Conservation (phyloP, 2,888 invertebrate genomes). For the Eristalis tenax region DNA sequence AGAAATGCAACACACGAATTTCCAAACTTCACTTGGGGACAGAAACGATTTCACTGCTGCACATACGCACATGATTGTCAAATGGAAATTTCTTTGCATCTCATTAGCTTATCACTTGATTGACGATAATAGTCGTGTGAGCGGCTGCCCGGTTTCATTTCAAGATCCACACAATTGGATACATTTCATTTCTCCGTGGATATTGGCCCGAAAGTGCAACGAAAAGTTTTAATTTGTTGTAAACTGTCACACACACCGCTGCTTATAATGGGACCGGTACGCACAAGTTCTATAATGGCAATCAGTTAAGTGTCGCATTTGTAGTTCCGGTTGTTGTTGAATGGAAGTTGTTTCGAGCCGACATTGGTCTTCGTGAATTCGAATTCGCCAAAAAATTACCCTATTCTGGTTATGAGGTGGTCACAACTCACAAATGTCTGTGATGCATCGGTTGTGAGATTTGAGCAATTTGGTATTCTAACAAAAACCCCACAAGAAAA, state of each 20-base stretch:
- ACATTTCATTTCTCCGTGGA: not conserved
- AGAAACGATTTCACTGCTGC: not conserved
- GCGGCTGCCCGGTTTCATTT: not conserved
- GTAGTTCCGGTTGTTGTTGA: not conserved
- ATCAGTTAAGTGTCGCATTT: not conserved
- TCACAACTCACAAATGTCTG: too few species aligned
- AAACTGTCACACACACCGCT: not conserved
- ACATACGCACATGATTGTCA: not conserved
- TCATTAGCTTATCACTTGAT: not conserved
- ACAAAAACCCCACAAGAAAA: too few species aligned
- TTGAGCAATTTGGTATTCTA: too few species aligned
- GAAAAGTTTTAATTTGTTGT: not conserved
- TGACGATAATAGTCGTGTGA: not conserved
- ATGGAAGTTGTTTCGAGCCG: not conserved
- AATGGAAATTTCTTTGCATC: not conserved
- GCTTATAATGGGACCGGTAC: not conserved
- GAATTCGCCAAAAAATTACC: too few species aligned
- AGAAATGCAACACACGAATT: not conserved
- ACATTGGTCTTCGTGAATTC: not conserved
- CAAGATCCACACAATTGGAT: not conserved
- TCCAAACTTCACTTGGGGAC: not conserved
- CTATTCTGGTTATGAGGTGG: too few species aligned
- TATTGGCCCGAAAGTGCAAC: too few species aligned
- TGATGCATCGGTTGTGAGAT: too few species aligned
- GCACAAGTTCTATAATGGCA: not conserved